Percentiles rank a stretch among this genome's conserved stretches.
Conservation (phyloP, 2,797 vertebrate species). For the Sebastes vulpes region DNA sequence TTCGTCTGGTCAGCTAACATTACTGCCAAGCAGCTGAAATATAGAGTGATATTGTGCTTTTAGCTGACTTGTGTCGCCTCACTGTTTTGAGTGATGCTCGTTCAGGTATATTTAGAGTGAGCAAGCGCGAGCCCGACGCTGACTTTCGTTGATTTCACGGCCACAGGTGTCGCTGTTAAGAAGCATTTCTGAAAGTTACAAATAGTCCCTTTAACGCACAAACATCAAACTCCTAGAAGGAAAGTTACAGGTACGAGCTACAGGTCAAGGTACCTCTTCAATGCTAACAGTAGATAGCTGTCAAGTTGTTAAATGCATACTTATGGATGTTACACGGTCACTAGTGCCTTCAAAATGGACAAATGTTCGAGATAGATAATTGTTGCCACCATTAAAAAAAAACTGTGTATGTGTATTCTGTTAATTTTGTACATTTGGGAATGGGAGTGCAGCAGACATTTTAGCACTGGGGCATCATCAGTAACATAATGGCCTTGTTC, state of each 20-base stretch:
- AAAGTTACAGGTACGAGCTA: not conserved
- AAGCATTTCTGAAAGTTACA: too few species aligned
- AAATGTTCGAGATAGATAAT: not conserved
- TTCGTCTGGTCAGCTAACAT: too few species aligned
- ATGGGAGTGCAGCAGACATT: not conserved
- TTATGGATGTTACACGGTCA: not conserved
- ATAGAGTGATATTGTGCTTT: too few species aligned
- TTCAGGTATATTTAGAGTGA: too few species aligned
- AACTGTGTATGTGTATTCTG: not conserved
- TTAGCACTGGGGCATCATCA: not conserved
- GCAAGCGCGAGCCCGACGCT: too few species aligned
- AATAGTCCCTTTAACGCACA: too few species aligned
- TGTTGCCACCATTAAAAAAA: not conserved
- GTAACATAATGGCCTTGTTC: conserved; percentile 1
- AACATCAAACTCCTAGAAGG: not conserved
- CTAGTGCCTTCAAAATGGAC: not conserved
- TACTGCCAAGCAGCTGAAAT: too few species aligned
- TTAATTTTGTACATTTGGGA: not conserved
- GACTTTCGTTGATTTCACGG: too few species aligned
- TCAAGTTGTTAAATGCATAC: not conserved
- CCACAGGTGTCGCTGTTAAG: too few species aligned
- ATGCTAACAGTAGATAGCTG: not conserved
- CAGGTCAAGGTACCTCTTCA: not conserved
- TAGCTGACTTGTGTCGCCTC: too few species aligned
- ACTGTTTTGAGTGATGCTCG: too few species aligned